Conservation (phyloP, 2,113 vertebrate species). For the Lichenostomus cassidix region DNA sequence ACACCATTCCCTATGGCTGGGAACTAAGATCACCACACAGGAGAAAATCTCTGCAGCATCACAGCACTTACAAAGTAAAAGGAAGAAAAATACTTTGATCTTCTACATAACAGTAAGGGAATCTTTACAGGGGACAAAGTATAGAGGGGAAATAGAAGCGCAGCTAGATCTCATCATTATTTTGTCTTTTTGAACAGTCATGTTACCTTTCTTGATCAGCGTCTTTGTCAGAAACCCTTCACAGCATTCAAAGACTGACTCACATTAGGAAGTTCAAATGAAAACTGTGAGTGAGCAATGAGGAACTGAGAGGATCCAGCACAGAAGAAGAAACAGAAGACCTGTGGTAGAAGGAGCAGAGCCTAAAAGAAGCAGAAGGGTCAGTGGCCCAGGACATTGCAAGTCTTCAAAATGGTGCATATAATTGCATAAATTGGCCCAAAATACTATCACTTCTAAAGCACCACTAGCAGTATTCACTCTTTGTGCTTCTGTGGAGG, state of each 20-base stretch:
- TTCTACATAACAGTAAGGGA: background rate
- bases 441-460: background rate
- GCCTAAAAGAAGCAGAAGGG: background rate
- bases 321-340: background rate
- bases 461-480: background rate
- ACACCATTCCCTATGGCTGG: background rate
- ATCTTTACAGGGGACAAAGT: background rate
- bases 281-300: background rate
- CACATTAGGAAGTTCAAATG: background rate
- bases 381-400: background rate
- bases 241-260: background rate
- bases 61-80: background rate
- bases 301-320: background rate
- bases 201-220: background rate
- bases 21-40: background rate
- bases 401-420: background rate
- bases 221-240: background rate
- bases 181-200: background rate
- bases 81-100: background rate
- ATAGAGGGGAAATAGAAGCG: background rate
- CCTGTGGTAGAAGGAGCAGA: background rate
- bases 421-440: background rate
- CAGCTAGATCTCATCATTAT: background rate
- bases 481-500: accelerated
- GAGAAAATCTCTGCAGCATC: background rate